Percentiles rank a stretch among this genome's conserved stretches.
These are phyloP conservation scores for Characodon lateralis DNA, from an alignment of 2,797 vertebrate genomes.

Conservation along the genomic window DNA sequence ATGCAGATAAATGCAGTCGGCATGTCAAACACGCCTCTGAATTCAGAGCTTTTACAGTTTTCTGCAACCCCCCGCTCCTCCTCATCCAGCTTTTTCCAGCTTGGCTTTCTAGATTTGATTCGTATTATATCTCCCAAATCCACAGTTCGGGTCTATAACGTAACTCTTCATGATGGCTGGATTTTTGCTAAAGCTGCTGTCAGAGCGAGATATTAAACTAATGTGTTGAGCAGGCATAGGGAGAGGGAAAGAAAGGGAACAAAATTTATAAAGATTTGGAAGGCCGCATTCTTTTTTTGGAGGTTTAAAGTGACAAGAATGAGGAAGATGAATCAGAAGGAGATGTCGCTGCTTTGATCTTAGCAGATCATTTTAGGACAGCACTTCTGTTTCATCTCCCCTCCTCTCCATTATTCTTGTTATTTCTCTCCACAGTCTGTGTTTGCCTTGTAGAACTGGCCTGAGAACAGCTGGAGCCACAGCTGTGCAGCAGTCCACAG, in stretches of 20 bases:
- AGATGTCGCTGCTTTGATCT: slow-evolving; percentile 46
- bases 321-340: slow-evolving; percentile 36
- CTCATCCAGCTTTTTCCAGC: slow-evolving; percentile 31
- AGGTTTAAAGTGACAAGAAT: slow-evolving; percentile 36
- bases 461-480: slow-evolving; percentile 77
- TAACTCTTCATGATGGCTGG: slow-evolving; percentile 75
- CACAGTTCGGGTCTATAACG: slow-evolving; percentile 49
- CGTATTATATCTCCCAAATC: slow-evolving; percentile 61
- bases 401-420: background rate
- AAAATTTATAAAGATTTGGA: background rate
- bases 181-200: slow-evolving; percentile 74
- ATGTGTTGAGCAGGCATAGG: slow-evolving; percentile 67
- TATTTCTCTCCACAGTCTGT: background rate
- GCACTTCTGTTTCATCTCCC: slow-evolving; percentile 25
- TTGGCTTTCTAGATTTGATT: slow-evolving; percentile 67
- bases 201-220: slow-evolving; percentile 70
- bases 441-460: slow-evolving; percentile 27
- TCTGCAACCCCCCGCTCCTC: slow-evolving; percentile 6
- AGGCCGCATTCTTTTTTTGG: slow-evolving; percentile 14
- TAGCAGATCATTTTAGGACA: slow-evolving; percentile 35
- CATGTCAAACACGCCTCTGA: background rate
- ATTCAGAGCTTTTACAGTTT: slow-evolving; percentile 34
- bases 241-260: background rate
- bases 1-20: slow-evolving; percentile 15
- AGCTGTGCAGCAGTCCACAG: slow-evolving; percentile 69